phyloP scores from a whole-genome alignment of 2,113 vertebrate genomes.

The Opisthocomus hoazin region DNA sequence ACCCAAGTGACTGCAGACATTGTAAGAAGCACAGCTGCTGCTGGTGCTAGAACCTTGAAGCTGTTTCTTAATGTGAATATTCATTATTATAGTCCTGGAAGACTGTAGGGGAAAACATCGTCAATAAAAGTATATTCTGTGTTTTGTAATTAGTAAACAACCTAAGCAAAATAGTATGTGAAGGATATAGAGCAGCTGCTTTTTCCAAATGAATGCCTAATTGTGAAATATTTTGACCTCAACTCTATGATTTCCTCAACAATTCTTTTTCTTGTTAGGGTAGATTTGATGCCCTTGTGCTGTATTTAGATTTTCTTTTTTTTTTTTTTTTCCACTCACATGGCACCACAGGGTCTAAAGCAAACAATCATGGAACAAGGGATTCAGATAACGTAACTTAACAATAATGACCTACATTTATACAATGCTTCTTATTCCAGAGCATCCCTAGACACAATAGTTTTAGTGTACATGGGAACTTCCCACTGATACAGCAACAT shows the following conservation, averaged over 20 bases:
- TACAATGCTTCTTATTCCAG: background rate
- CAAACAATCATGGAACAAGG: background rate
- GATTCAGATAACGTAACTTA: background rate
- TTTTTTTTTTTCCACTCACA: background rate
- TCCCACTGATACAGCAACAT: background rate
- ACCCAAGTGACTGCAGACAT: conserved; percentile 50
- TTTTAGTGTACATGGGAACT: background rate
- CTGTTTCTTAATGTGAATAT: conserved; percentile 43
- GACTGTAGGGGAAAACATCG: background rate
- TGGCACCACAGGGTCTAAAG: background rate
- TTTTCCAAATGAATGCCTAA: conserved; percentile 60
- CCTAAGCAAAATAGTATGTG: background rate
- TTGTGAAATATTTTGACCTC: conserved; percentile 32
- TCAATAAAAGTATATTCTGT: conserved; percentile 23
- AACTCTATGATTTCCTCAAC: conserved; percentile 25
- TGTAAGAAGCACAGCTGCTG: conserved; percentile 57
- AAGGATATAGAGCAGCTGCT: conserved; percentile 49
- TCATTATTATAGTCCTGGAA: conserved; percentile 23
- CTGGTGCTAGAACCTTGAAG: conserved; percentile 45
- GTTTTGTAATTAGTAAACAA: conserved; percentile 21
- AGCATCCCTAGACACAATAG: background rate
- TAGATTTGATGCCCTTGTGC: background rate
- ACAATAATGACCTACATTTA: background rate
- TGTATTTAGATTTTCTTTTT: conserved; percentile 2
- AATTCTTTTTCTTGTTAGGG: conserved; percentile 24